phyloP scores from a whole-genome alignment of 2,797 vertebrate species.

The Coracias cyanogaster region DNA sequence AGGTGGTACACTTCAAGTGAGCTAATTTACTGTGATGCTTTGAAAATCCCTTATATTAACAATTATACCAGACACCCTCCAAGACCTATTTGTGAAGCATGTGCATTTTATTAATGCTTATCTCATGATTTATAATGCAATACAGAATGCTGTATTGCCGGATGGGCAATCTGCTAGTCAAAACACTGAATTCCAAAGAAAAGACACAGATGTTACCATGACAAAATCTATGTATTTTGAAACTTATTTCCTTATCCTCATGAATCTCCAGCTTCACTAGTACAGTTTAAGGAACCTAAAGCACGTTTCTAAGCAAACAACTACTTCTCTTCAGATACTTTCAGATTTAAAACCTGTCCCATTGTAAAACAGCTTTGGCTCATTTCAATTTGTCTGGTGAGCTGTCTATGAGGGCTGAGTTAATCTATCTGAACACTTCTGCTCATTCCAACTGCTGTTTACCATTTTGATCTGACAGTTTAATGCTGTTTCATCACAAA shows the following conservation, averaged over 20 bases:
- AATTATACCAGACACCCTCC: not conserved
- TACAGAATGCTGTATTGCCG: not conserved
- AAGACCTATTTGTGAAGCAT: not conserved
- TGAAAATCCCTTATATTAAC: not conserved
- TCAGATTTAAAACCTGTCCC: constrained; percentile 35
- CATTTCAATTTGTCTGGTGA: constrained; percentile 63
- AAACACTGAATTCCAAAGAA: not conserved
- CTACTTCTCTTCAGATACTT: constrained; percentile 40
- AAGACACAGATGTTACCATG: not conserved
- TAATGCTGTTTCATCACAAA: constrained; percentile 77
- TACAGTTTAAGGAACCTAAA: not conserved
- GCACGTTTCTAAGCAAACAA: constrained; percentile 15
- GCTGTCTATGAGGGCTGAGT: constrained; percentile 49
- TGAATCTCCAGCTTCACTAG: constrained; percentile 1
- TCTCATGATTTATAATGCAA: not conserved
- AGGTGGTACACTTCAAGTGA: not conserved
- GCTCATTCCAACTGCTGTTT: constrained; percentile 72
- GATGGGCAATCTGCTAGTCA: not conserved
- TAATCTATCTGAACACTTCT: constrained; percentile 74
- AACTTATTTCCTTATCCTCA: not conserved
- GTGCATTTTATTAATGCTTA: constrained; percentile 4
- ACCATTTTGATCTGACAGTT: constrained; percentile 79
- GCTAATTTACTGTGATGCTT: not conserved
- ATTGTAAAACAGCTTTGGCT: constrained; percentile 23
- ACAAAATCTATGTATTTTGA: not conserved